Percentiles rank a stretch among this genome's conserved stretches.
phyloP scores from a whole-genome alignment of 1,140 invertebrate genomes.

The Hyposmocoma kahamanoa region DNA sequence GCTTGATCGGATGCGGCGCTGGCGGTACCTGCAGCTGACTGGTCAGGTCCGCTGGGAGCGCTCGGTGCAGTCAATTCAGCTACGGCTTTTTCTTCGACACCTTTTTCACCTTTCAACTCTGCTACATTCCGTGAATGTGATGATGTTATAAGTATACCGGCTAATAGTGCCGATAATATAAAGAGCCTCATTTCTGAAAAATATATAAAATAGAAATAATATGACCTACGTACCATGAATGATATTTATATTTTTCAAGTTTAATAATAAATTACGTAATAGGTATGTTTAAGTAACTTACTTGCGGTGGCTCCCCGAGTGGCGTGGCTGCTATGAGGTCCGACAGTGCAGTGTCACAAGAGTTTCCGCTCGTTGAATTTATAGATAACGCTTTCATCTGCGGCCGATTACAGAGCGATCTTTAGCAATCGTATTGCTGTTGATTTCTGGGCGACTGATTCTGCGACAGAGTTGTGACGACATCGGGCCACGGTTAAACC shows the following conservation, averaged over 20 bases:
- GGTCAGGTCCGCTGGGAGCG: conserved; percentile 13
- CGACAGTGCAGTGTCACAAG: conserved; percentile 45
- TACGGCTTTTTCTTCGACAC: conserved; percentile 1
- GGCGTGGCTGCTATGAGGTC: conserved; percentile 30
- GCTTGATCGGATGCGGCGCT: conserved; percentile 56
- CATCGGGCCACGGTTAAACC: conserved; percentile 45
- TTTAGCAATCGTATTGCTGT: conserved; percentile 60
- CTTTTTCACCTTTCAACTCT: conserved; percentile 30
- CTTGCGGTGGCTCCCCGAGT: conserved; percentile 27
- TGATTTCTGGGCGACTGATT: conserved; percentile 64
- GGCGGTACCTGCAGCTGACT: conserved; percentile 17
- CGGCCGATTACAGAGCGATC: conserved; percentile 51
- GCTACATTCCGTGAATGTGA: conserved; percentile 41
- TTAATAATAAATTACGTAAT: too few species aligned
- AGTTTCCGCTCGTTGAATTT: conserved; percentile 53
- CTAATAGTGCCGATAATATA: conserved; percentile 34
- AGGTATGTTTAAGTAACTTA: too few species aligned
- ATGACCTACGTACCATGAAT: neutral
- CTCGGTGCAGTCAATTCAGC: conserved; percentile 7
- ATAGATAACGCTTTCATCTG: conserved; percentile 65
- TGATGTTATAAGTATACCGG: conserved; percentile 30
- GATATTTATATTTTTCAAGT: neutral
- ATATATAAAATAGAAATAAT: conserved; percentile 6
- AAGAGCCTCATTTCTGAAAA: conserved; percentile 56
- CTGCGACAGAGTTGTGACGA: conserved; percentile 45